A percentile compares a stretch with the other conserved stretches of the same genome.
Evolutionary conservation across 2,113 vertebrate genomes (phyloP).

Genomic region (Tenebrosternarchus preto): DNA sequence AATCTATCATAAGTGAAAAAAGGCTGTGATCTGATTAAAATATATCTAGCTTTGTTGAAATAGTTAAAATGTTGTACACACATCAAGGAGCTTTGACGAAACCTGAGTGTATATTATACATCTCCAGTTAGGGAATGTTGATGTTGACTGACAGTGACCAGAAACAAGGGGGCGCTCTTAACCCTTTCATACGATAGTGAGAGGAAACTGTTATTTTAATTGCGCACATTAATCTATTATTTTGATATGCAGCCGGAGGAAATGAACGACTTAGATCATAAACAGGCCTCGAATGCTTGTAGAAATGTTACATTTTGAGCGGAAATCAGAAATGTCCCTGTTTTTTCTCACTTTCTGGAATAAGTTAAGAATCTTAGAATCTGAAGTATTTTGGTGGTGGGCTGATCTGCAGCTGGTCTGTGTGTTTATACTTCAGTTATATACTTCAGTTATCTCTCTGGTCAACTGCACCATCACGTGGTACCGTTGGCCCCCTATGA

Average conservation of each 20-base stretch:
- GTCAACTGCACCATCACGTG: conserved; percentile 18
- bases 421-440: conserved; percentile 14
- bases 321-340: no score
- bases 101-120: neutral
- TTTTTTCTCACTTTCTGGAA: neutral
- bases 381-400: neutral
- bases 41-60: neutral
- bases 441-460: conserved; percentile 34
- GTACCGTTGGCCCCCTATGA: conserved; percentile 26
- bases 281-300: neutral
- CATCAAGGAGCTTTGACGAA: neutral
- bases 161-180: conserved; percentile 60
- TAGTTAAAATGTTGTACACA: neutral
- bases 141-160: neutral
- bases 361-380: neutral
- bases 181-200: conserved; percentile 30
- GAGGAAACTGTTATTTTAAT: neutral
- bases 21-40: neutral
- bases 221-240: no score
- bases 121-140: neutral
- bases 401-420: neutral
- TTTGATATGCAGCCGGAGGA: no score
- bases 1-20: neutral
- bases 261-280: neutral
- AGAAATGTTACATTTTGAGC: neutral